Percentiles rank a stretch among this genome's conserved stretches.
Evolutionary conservation across 2,797 vertebrate genomes (phyloP).

Genomic region (Crax fasciolata): DNA sequence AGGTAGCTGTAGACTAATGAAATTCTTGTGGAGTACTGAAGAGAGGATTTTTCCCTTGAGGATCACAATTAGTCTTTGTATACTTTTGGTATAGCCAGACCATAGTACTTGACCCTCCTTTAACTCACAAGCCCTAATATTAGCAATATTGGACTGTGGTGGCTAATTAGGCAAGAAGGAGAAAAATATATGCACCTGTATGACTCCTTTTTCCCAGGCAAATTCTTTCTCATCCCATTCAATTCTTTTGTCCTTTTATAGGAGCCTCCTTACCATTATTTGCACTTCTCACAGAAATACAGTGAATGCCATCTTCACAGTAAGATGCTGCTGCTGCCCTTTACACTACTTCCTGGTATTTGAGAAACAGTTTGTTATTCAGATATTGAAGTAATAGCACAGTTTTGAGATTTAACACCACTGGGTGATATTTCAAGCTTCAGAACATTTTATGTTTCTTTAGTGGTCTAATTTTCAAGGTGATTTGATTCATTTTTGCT

Average conservation of each 20-base stretch:
- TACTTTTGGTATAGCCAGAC: not conserved
- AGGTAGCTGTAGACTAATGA: not conserved
- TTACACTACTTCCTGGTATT: not conserved
- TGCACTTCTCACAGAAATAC: not conserved
- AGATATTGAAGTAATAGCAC: slow-evolving; percentile 4
- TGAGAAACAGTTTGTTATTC: not conserved
- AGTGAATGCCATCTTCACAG: not conserved
- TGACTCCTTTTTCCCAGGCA: not conserved
- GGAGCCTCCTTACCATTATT: not conserved
- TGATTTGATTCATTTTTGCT: slow-evolving; percentile 21
- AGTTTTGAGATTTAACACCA: not conserved
- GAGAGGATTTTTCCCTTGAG: not conserved
- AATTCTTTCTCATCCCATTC: not conserved
- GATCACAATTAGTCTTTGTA: not conserved
- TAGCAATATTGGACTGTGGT: not conserved
- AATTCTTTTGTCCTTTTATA: not conserved
- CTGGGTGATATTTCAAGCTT: slow-evolving; percentile 38
- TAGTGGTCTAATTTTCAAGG: slow-evolving; percentile 18
- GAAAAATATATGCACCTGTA: not conserved
- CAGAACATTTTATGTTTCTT: slow-evolving; percentile 38
- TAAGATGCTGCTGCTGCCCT: not conserved
- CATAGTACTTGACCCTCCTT: not conserved
- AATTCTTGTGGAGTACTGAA: not conserved
- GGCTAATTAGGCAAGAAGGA: not conserved
- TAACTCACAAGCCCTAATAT: not conserved